Conservation (phyloP, 2,888 invertebrate species). For the Dimorphilus gyrociliatus region DNA sequence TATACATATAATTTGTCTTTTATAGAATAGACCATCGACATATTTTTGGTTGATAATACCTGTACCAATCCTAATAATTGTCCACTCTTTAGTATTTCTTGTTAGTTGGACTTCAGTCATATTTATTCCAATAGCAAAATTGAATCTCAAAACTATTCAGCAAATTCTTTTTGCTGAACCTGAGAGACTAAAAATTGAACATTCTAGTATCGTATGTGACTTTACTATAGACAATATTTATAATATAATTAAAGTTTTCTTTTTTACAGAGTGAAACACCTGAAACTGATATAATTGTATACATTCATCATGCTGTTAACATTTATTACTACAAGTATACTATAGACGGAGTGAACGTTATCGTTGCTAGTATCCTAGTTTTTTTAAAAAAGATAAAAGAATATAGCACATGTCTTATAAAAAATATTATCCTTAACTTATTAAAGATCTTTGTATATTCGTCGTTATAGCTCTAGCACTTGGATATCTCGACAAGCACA, state of each 20-base stretch:
- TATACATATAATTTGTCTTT: no score
- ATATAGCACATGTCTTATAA: no score
- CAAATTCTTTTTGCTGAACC: constrained; percentile 24
- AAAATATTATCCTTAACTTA: no score
- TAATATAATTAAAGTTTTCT: neutral
- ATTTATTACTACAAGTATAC: constrained; percentile 32
- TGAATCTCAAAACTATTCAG: constrained; percentile 21
- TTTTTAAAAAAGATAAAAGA: no score
- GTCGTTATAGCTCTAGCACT: constrained; percentile 19
- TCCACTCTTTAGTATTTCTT: constrained; percentile 16
- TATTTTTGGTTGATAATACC: constrained; percentile 25
- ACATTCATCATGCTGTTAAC: constrained; percentile 25
- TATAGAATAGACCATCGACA: constrained; percentile 14
- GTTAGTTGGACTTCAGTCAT: constrained; percentile 25
- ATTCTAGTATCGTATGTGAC: constrained; percentile 11
- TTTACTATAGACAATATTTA: neutral
- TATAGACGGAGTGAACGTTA: constrained; percentile 30
- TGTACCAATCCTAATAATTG: constrained; percentile 16
- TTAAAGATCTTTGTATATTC: constrained; percentile 21
- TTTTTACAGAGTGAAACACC: no score
- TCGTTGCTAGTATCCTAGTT: constrained; percentile 30
- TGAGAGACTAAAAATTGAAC: constrained; percentile 16
- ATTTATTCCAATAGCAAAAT: constrained; percentile 27
- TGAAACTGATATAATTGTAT: constrained; percentile 30
- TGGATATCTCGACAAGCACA: constrained; percentile 17